Evolutionary conservation across 1,140 invertebrate genomes (phyloP), one percentile per base, ranked within the genome.

Genomic region (Temnothorax curvispinosus): DNA sequence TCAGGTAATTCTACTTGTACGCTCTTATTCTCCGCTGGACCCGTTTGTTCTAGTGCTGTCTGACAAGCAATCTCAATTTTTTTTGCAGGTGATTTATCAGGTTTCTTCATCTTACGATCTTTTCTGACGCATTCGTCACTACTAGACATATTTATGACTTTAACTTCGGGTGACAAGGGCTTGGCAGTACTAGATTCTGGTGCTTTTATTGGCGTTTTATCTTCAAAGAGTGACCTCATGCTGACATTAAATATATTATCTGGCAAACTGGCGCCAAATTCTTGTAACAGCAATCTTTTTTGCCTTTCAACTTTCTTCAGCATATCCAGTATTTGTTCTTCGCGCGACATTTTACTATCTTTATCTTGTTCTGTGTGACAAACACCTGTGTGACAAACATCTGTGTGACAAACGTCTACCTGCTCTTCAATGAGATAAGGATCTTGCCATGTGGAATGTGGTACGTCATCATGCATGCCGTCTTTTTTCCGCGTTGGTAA

Each of bases 311-410:
- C 87, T 86, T 93, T 94, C 60, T 93, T 90, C 4, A 95, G 78
- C 87, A 94, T 90, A 56, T 94, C 91, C 6, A 94, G 85, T 87
- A 95, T 93, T 84, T 95, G 92, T 75, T 93, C 93, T 35, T 94
- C 92, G 0, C 92, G 93, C 0, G 93, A 92, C 18, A 77, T 75
- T 54, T 92, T 78, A 27, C 71, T 82, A 3, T 90, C 84, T 44
- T 75, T 74, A 35, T 65, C 54, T 47, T 9, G 47, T 27, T 87
- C 62, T 41, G 15, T 86, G 15, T 72, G 38, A 27, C 11, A 72
- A 11, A 72, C 44, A 7, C 27, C 27, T 27, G 27, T 27, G 27
- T 27, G 38, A 27, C 11, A 72, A 11, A 72, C 38, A 7, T 1
- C 27, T 27, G 27, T 27, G 27, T 27, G 38, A 27, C 11, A 72